Percentiles rank a stretch among this genome's conserved stretches.
Conservation (phyloP, 2,888 invertebrate species). For the Nymphalis urticae region DNA sequence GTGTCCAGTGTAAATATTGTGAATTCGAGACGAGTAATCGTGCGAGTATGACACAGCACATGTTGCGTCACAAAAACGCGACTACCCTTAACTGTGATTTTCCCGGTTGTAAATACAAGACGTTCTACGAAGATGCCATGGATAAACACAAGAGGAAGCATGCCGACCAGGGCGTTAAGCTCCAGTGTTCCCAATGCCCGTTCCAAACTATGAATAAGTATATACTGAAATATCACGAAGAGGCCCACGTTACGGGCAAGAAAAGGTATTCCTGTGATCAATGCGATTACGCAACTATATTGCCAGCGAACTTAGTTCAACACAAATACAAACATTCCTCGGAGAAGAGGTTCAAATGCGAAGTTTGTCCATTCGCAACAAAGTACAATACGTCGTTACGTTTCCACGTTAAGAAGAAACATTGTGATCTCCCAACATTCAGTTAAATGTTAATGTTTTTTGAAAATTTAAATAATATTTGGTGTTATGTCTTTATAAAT, state of each 20-base stretch:
- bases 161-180: slow-evolving; percentile 61
- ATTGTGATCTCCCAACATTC: slow-evolving; percentile 74
- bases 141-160: slow-evolving; percentile 67
- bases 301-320: slow-evolving; percentile 72
- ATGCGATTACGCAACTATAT: slow-evolving; percentile 71
- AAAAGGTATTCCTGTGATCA: slow-evolving; percentile 68
- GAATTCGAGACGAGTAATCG: slow-evolving; percentile 62
- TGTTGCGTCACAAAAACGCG: slow-evolving; percentile 68
- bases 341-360: slow-evolving; percentile 73
- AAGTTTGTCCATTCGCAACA: slow-evolving; percentile 73
- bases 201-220: slow-evolving; percentile 77
- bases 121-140: slow-evolving; percentile 69
- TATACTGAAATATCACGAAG: slow-evolving; percentile 70
- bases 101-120: slow-evolving; percentile 64
- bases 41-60: slow-evolving; percentile 69
- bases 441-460: slow-evolving; percentile 53
- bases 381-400: slow-evolving; percentile 75
- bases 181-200: slow-evolving; percentile 68
- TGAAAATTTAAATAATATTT: slow-evolving; percentile 50
- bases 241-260: slow-evolving; percentile 69
- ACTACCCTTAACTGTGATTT: slow-evolving; percentile 63
- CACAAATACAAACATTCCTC: slow-evolving; percentile 75
- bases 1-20: slow-evolving; percentile 62
- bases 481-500: slow-evolving; percentile 53
- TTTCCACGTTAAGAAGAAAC: slow-evolving; percentile 75